phyloP scores from a whole-genome alignment of 1,140 invertebrate species.

The Leguminivora glycinivorella region DNA sequence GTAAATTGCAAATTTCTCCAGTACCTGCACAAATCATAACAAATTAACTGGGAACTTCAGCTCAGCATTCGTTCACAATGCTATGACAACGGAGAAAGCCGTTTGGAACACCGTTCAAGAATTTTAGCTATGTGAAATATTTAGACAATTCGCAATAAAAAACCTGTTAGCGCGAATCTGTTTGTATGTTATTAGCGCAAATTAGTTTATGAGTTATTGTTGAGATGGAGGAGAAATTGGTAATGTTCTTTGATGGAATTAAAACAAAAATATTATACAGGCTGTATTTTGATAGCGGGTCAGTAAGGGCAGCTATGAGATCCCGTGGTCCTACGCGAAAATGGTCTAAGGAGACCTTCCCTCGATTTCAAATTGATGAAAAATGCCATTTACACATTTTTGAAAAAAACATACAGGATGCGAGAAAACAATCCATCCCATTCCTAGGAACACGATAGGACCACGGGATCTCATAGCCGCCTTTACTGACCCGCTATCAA shows the following conservation, averaged over 20 bases:
- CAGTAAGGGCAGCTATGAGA: too few species aligned
- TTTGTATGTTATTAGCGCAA: slow-evolving; percentile 21
- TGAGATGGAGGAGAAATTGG: not conserved
- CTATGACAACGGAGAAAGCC: slow-evolving; percentile 22
- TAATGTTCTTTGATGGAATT: not conserved
- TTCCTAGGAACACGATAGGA: too few species aligned
- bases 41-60: slow-evolving; percentile 24
- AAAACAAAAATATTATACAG: too few species aligned
- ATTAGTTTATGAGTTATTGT: slow-evolving; percentile 11
- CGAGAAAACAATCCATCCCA: too few species aligned
- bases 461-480: too few species aligned
- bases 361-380: too few species aligned
- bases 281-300: too few species aligned
- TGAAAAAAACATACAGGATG: too few species aligned
- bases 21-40: slow-evolving; percentile 18
- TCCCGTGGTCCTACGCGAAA: too few species aligned
- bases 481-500: too few species aligned
- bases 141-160: slow-evolving; percentile 15
- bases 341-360: too few species aligned
- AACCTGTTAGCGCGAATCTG: slow-evolving; percentile 6
- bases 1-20: slow-evolving; percentile 11
- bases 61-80: slow-evolving; percentile 5
- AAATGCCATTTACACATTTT: too few species aligned
- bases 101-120: not conserved
- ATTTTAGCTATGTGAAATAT: slow-evolving; percentile 26